Conservation (phyloP, 2,888 invertebrate genomes). For the Aproaerema taeniolella region DNA sequence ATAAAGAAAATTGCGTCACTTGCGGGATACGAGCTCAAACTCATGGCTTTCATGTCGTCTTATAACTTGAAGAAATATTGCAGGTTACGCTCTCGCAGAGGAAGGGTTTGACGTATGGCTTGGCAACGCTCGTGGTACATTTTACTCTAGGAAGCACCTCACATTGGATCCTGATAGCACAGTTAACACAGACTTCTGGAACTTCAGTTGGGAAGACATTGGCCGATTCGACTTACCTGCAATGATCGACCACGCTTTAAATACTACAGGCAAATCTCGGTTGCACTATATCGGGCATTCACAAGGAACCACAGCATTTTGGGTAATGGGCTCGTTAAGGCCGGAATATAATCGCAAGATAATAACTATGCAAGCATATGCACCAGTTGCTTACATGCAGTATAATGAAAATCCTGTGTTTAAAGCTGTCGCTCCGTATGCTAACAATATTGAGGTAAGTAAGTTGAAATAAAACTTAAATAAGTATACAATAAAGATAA, state of each 20-base stretch:
- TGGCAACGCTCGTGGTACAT: slow-evolving; percentile 85
- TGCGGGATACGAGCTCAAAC: too few species aligned
- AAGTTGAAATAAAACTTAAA: too few species aligned
- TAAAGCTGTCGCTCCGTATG: slow-evolving; percentile 46
- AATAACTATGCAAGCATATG: slow-evolving; percentile 77
- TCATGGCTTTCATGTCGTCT: too few species aligned
- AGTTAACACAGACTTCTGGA: slow-evolving; percentile 70
- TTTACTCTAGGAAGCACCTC: slow-evolving; percentile 76
- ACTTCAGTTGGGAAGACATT: slow-evolving; percentile 89
- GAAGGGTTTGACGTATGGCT: slow-evolving; percentile 86
- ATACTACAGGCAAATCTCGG: slow-evolving; percentile 70
- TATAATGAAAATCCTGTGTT: slow-evolving; percentile 64
- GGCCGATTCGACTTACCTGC: slow-evolving; percentile 85
- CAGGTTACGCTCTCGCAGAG: slow-evolving; percentile 73
- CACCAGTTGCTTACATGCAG: slow-evolving; percentile 79
- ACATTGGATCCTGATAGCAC: slow-evolving; percentile 40
- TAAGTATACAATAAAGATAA: too few species aligned
- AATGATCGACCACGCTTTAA: slow-evolving; percentile 82
- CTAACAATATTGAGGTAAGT: slow-evolving; percentile 45
- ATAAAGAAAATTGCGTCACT: too few species aligned
- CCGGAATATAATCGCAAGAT: slow-evolving; percentile 82
- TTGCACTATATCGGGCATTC: slow-evolving; percentile 89
- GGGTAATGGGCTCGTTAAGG: slow-evolving; percentile 77
- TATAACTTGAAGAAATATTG: too few species aligned
- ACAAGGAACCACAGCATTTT: slow-evolving; percentile 79